Percentiles rank a stretch among this genome's conserved stretches.
Evolutionary conservation across 1,140 invertebrate genomes (phyloP).

Genomic region (Vanessa atalanta): DNA sequence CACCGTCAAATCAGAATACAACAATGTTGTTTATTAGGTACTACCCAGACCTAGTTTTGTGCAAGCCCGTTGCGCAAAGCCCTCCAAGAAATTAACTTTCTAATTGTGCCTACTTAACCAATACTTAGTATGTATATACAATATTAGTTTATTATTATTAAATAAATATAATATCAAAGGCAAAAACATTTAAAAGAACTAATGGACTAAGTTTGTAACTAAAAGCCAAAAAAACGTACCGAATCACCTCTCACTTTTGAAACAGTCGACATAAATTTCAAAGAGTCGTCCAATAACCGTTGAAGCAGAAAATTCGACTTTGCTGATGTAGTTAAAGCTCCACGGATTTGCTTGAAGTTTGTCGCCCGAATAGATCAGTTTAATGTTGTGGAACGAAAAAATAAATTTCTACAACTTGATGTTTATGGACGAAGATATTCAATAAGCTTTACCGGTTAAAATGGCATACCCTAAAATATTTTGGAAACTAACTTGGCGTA

Average conservation of each 20-base stretch:
- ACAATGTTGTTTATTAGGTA: no score
- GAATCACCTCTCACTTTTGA: conserved; percentile 7
- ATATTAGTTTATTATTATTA: no score
- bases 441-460: no score
- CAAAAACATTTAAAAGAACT: neutral
- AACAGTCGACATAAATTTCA: conserved; percentile 25
- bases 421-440: neutral
- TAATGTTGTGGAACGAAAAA: conserved; percentile 26
- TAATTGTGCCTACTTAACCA: no score
- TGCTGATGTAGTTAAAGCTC: conserved; percentile 30
- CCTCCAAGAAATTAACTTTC: no score
- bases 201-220: neutral
- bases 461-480: no score
- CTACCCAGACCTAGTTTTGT: no score
- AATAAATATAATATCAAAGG: neutral
- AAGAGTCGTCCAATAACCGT: conserved; percentile 25
- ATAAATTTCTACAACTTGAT: conserved; percentile 2
- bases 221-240: neutral
- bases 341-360: conserved; percentile 25
- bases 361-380: conserved; percentile 20
- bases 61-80: no score
- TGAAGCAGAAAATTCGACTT: conserved; percentile 27
- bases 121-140: no score
- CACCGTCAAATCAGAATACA: no score
- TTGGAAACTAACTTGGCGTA: no score